Evolutionary conservation across 37 sponge, comb jelly and placozoan genomes (phyloP), one percentile per base, ranked within the genome.

Genomic region (Spongilla lacustris): DNA sequence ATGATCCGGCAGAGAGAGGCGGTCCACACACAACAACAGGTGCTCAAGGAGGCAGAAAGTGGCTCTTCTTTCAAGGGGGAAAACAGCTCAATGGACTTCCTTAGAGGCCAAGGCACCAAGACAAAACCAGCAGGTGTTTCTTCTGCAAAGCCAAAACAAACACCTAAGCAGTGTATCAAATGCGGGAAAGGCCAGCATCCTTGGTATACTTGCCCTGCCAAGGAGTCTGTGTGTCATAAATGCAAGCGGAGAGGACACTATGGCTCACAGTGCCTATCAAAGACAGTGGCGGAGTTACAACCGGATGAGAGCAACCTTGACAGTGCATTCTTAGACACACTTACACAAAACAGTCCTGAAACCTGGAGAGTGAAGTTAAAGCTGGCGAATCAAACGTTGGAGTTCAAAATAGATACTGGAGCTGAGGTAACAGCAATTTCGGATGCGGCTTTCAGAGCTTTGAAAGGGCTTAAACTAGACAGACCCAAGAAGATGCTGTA

Each of bases 171-270:
- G 34, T 49, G 68, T 37, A 36, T 25, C 29, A 74, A 31, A 76
- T 87, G 76, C 74, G 82, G 68, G 37, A 74, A 30, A 37, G 69
- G 67, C n/a, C 75, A 68, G 10, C 76, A 48, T 37, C 2, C 78
- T 22, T 46, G 73, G 32, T 14, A 85, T 23, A 4, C n/a, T 9
- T 85, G 86, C 48, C 86, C 86, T 30, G 86, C 78, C 71, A 77
- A 70, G 78, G 86, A 85, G n/a, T 78, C 79, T 28, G 48, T 50
- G 27, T 85, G 86, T 41, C 71, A 69, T 50, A 78, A 69, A 24
- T 85, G 79, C 71, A 77, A 85, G 28, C 77, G 68, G 68, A 67
- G 41, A 68, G 86, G 86, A 24, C 79, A 85, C 71, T 85, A 35
- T 35, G 25, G 46, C 17, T 10, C 78, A 29, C 74, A 49, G 73